Conservation (phyloP, 2,113 vertebrate genomes). For the Hucho hucho region DNA sequence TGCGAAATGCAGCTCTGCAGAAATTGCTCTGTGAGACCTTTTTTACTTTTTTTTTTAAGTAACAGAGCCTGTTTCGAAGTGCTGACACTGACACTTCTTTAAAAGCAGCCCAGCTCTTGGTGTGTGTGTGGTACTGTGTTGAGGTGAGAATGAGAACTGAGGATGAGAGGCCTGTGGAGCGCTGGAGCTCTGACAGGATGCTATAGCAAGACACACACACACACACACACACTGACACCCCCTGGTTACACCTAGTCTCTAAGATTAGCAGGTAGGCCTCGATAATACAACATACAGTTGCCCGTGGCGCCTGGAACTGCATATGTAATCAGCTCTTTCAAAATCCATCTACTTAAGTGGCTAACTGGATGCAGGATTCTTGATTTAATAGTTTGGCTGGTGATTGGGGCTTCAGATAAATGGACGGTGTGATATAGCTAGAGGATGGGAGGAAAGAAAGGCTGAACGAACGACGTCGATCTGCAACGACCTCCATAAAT, state of each 20-base stretch:
- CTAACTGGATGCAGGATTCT: conserved; percentile 13
- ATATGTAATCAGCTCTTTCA: conserved; percentile 17
- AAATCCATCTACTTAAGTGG: conserved; percentile 37
- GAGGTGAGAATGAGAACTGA: conserved; percentile 1
- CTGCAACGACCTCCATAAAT: conserved; percentile 72
- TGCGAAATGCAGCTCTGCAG: conserved; percentile 39
- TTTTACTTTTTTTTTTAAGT: no score
- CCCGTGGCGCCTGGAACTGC: not conserved
- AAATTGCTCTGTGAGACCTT: conserved; percentile 25
- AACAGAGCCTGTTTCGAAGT: conserved; percentile 1
- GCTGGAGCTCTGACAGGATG: conserved; percentile 1
- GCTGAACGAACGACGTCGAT: conserved; percentile 47
- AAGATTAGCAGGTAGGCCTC: no score
- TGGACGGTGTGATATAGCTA: not conserved
- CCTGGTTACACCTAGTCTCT: no score
- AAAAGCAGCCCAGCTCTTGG: no score
- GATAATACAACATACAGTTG: no score
- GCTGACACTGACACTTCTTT: not conserved
- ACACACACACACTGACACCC: no score
- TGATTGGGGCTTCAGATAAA: no score
- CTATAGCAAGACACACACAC: not conserved
- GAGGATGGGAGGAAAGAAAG: conserved; percentile 43
- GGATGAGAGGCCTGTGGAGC: not conserved
- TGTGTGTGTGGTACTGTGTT: not conserved
- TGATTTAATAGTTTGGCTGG: conserved; percentile 45